These are phyloP conservation scores for Megaceryle maxima DNA, from an alignment of 2,113 vertebrate species.

Conservation along the genomic window DNA sequence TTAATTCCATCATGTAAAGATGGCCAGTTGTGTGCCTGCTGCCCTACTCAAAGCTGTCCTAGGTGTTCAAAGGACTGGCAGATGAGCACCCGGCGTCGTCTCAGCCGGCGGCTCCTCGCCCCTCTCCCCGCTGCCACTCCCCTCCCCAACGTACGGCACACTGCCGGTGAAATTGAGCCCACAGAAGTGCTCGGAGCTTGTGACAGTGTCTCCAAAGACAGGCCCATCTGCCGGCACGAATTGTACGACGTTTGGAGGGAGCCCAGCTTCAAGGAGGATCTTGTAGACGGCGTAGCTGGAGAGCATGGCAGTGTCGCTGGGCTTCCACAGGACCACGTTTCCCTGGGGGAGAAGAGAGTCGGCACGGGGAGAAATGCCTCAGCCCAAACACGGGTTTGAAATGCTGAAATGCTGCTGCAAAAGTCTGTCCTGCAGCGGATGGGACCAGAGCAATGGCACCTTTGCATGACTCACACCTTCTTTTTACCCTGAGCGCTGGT, in stretches of 20 bases:
- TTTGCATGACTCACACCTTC: fast-evolving
- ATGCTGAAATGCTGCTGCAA: fast-evolving
- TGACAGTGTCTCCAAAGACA: slow-evolving; percentile 86
- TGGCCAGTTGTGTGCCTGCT: background rate
- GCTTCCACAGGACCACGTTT: slow-evolving; percentile 97
- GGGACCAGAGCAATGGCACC: fast-evolving
- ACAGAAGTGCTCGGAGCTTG: slow-evolving; percentile 86
- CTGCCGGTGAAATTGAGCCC: slow-evolving; percentile 98
- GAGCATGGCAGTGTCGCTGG: slow-evolving; percentile 90
- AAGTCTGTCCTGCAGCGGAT: fast-evolving
- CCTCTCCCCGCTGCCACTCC: background rate
- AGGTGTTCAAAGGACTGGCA: fast-evolving
- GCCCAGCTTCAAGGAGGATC: slow-evolving; percentile 84
- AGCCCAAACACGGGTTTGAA: fast-evolving
- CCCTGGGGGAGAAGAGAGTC: slow-evolving; percentile 73
- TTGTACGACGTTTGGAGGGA: slow-evolving; percentile 91
- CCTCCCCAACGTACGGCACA: slow-evolving; percentile 81
- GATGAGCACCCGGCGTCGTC: fast-evolving
- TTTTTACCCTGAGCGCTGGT: fast-evolving
- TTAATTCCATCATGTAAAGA: background rate
- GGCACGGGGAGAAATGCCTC: fast-evolving
- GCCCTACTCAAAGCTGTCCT: background rate
- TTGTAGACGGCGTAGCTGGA: slow-evolving; percentile 89
- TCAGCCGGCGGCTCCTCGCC: background rate
- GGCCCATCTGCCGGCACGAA: slow-evolving; percentile 91